Base-by-base conservation (phyloP, 2,888 invertebrate genomes). In the Drosophila setosimentum region DNA sequence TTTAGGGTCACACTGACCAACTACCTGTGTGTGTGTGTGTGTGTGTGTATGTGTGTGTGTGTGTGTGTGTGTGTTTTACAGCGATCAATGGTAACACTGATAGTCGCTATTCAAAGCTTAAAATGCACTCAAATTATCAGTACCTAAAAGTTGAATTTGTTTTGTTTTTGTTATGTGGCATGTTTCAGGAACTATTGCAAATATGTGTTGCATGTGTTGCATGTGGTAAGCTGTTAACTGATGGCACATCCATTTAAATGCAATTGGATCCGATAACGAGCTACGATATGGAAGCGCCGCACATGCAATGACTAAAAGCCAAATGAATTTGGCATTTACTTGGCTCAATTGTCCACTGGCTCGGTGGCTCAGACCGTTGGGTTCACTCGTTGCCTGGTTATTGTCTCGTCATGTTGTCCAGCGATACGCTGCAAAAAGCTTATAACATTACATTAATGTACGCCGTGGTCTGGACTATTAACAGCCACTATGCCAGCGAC, bases 401-500 rank as follows among this genome's bases (percentile, higher is more conserved):
- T 16, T 24, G 58, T 42, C 42, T 4, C 45, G 63, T 45, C 33
- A 79, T 78, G 78, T 53, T 68, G 68, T 32, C 49, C 42, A 54
- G 48, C n/a, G 54, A 54, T 2, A 24, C 58, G 21, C 16, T 68
- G 55, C 48, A 62, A 13, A 45, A 68, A 21, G 58, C 73, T 6
- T 71, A 66, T 30, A 92, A 92, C 67, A 79, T 90, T 42, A 85
- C 91, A 24, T 73, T 92, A 45, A 76, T 92, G 49, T 80, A 91
- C 65, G 91, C 92, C 33, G 64, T 84, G 2, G 82, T 92, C 3
- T 92, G 92, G 92, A 81, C 87, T 21, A 91, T 92, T 32, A 88
- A 91, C 60, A 79, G 86, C 32, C 76, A 83, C 55, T 92, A 87
- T 61, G 89, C 80, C 1, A 68, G 73, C 10, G 70, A 74, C 27